A percentile compares a stretch with the other conserved stretches of the same genome.
These are phyloP conservation scores for Drosophila borborema DNA, from an alignment of 2,888 invertebrate species.

Conservation along the genomic window DNA sequence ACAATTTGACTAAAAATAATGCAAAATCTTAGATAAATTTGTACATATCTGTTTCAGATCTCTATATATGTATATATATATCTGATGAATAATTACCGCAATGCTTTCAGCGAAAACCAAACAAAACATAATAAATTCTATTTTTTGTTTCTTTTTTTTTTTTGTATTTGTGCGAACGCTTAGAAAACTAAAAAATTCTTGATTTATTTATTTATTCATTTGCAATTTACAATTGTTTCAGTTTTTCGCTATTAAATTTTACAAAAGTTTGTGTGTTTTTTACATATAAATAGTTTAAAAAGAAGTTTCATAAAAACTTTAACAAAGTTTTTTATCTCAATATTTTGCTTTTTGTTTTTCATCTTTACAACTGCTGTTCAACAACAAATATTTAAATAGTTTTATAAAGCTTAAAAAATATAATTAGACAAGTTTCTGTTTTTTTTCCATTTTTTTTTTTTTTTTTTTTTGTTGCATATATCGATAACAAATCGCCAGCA, in stretches of 20 bases:
- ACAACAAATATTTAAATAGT: conserved; percentile 54
- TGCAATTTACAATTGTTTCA: conserved; percentile 57
- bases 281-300: conserved; percentile 39
- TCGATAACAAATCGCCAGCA: conserved; percentile 71
- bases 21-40: conserved; percentile 38
- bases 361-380: conserved; percentile 78
- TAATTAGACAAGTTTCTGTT: conserved; percentile 60
- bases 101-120: conserved; percentile 23
- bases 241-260: conserved; percentile 44
- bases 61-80: conserved; percentile 8
- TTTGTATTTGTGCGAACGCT: conserved; percentile 55
- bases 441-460: conserved; percentile 52
- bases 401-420: conserved; percentile 58
- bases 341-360: not conserved
- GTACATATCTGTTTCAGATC: conserved; percentile 1
- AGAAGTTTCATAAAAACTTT: conserved; percentile 47
- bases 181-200: conserved; percentile 46
- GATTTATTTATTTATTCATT: conserved; percentile 46
- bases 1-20: conserved; percentile 45
- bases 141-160: conserved; percentile 53
- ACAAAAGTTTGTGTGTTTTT: conserved; percentile 41
- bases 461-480: conserved; percentile 55
- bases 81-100: conserved; percentile 23
- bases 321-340: conserved; percentile 23
- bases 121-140: conserved; percentile 42